Evolutionary conservation across 2,113 vertebrate genomes (phyloP).

Genomic region (Tyto alba): DNA sequence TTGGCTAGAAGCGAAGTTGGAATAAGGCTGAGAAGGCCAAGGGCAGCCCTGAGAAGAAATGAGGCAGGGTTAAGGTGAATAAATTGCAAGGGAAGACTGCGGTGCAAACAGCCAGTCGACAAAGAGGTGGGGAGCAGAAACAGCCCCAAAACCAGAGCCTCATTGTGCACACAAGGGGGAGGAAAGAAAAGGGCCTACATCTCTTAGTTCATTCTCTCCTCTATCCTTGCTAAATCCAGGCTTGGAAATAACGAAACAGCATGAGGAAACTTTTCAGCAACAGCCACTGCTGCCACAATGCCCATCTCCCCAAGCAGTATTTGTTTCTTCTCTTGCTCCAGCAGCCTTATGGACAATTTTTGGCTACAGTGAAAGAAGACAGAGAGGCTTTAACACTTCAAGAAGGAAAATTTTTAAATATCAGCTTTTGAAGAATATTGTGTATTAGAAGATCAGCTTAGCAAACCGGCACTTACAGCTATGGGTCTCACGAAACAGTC

Average conservation of each 20-base stretch:
- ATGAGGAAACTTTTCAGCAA: background rate
- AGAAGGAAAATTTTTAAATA: background rate
- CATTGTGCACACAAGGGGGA: background rate
- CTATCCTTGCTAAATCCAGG: background rate
- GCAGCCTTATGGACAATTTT: background rate
- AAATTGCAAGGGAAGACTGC: background rate
- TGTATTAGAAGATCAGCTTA: background rate
- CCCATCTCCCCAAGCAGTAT: background rate
- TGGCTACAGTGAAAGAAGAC: background rate
- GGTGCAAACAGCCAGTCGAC: background rate
- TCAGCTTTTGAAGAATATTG: background rate
- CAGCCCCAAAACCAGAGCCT: background rate
- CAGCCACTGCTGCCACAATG: background rate
- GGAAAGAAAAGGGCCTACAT: background rate
- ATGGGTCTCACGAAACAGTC: background rate
- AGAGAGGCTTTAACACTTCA: background rate
- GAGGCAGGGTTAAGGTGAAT: background rate
- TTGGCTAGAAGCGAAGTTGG: background rate
- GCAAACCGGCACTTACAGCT: background rate
- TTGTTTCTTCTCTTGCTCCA: background rate
- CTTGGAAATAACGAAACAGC: background rate
- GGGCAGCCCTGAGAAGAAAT: background rate
- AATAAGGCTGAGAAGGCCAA: background rate
- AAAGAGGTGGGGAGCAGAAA: background rate
- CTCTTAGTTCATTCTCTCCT: background rate